Percentiles rank a stretch among this genome's conserved stretches.
phyloP scores from a whole-genome alignment of 1,140 invertebrate genomes.

The Ylistrum balloti region DNA sequence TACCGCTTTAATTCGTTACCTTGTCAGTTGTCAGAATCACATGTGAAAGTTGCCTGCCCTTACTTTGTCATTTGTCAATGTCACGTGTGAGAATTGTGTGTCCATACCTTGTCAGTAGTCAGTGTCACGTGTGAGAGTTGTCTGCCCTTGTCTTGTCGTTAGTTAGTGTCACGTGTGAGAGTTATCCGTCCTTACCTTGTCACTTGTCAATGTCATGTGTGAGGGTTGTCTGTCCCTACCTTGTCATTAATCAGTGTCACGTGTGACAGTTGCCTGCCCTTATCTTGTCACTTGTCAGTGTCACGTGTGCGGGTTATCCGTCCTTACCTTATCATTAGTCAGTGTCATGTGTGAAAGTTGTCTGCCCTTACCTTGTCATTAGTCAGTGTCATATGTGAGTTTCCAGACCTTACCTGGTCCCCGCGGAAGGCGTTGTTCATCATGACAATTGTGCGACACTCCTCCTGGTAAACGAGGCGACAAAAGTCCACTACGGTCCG shows the following conservation, averaged over 20 bases:
- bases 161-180: not conserved
- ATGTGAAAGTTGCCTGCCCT: not conserved
- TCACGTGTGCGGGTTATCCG: no score
- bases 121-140: not conserved
- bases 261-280: not conserved
- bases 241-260: not conserved
- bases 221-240: not conserved
- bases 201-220: not conserved
- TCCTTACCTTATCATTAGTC: constrained; percentile 11
- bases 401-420: not conserved
- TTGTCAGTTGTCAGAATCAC: no score
- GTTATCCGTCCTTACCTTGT: not conserved
- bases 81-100: not conserved
- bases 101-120: not conserved
- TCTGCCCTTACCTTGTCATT: constrained; percentile 22
- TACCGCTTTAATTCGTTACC: no score
- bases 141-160: not conserved
- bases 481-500: constrained; percentile 56
- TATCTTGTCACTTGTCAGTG: not conserved
- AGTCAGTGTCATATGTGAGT: not conserved
- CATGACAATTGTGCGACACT: constrained; percentile 56
- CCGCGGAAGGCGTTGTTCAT: constrained; percentile 34
- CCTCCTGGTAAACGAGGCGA: constrained; percentile 56
- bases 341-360: not conserved
- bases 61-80: no score